These are phyloP conservation scores for Olivierus martensii DNA, from an alignment of 1,140 invertebrate species.

Conservation along the genomic window DNA sequence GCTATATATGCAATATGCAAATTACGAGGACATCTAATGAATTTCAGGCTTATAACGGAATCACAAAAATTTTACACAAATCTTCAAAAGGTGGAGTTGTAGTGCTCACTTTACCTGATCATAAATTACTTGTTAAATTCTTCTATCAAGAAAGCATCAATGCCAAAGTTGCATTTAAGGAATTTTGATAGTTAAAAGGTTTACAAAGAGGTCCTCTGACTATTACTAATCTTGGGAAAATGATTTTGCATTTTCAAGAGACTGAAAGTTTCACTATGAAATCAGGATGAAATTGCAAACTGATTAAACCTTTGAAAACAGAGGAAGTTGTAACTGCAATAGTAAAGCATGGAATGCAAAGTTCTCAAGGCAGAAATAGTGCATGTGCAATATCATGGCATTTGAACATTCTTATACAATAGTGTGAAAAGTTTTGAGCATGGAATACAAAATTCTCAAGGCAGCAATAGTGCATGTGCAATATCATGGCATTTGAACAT, in stretches of 20 bases:
- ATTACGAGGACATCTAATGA: background rate
- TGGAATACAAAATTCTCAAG: too few species aligned
- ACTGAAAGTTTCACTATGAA: too few species aligned
- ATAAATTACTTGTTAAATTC: background rate
- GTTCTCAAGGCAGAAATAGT: too few species aligned
- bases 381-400: too few species aligned
- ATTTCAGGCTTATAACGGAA: background rate
- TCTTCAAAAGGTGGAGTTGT: background rate
- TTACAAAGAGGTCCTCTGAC: background rate
- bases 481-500: too few species aligned
- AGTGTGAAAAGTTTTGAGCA: too few species aligned
- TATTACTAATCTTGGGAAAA: background rate
- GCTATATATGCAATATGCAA: background rate
- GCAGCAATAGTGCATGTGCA: too few species aligned
- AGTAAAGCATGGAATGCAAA: too few species aligned
- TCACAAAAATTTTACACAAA: background rate
- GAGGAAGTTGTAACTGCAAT: too few species aligned
- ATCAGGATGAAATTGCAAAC: too few species aligned
- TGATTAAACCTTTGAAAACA: too few species aligned
- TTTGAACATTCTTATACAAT: too few species aligned
- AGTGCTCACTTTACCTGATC: background rate
- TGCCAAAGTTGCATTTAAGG: background rate
- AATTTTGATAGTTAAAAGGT: background rate
- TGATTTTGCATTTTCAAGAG: background rate
- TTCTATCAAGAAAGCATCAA: background rate